Evolutionary conservation across 2,797 vertebrate species (phyloP).

Genomic region (Acanthopagrus latus): DNA sequence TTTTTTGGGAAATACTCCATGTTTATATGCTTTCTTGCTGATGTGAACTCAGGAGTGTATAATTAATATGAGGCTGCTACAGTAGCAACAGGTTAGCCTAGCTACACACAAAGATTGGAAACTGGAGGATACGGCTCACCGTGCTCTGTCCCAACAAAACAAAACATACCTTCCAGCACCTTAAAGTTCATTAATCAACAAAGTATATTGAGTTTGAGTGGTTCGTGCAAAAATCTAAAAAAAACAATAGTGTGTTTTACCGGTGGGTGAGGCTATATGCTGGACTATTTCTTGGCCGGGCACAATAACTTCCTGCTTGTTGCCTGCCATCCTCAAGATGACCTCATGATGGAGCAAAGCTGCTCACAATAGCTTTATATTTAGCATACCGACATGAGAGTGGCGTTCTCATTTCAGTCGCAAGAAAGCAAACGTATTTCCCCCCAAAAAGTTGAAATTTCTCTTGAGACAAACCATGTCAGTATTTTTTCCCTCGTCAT

Average conservation of each 20-base stretch:
- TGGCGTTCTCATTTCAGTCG: not conserved
- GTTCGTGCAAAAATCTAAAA: too few species aligned
- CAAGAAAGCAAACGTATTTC: not conserved
- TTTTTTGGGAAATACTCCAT: constrained; percentile 10
- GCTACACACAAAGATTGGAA: not conserved
- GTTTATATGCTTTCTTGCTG: not conserved
- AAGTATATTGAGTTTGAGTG: not conserved
- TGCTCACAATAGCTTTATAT: not conserved
- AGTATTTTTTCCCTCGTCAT: constrained; percentile 3
- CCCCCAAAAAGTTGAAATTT: not conserved
- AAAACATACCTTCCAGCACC: not conserved
- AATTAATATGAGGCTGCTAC: not conserved
- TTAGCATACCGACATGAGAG: not conserved
- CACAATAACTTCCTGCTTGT: not conserved
- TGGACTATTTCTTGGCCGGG: not conserved
- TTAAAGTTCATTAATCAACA: not conserved
- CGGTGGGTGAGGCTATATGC: too few species aligned
- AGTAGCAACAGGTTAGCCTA: not conserved
- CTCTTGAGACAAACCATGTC: not conserved
- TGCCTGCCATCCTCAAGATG: too few species aligned
- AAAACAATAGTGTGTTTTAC: too few species aligned
- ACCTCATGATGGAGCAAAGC: not conserved
- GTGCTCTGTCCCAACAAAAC: not conserved
- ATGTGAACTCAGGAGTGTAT: not conserved
- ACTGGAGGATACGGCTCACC: not conserved